phyloP scores from a whole-genome alignment of 2,888 invertebrate species.

The Xylota sylvarum region DNA sequence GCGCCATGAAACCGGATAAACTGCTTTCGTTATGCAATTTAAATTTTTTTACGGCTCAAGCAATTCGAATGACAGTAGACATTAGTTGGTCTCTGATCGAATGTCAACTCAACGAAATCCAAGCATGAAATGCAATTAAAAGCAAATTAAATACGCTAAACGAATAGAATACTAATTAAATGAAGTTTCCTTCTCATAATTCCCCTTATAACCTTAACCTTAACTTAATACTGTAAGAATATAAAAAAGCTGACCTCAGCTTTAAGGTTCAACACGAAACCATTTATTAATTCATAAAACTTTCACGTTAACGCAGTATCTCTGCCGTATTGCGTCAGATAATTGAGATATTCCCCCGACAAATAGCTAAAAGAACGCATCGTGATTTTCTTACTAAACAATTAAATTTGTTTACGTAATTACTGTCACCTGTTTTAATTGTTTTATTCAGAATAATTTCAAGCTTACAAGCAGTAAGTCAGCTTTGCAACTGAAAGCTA shows the following conservation, averaged over 20 bases:
- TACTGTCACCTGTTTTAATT: constrained; percentile 7
- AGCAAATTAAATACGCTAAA: background rate
- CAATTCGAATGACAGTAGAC: background rate
- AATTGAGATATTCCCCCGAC: background rate
- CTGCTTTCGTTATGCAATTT: background rate
- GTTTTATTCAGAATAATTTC: background rate
- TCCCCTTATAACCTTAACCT: constrained; percentile 16
- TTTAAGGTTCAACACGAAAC: constrained; percentile 18
- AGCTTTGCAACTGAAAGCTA: constrained; percentile 26
- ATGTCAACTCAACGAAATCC: background rate
- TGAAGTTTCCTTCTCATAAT: constrained; percentile 9
- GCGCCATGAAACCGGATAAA: background rate
- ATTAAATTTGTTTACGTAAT: constrained; percentile 8
- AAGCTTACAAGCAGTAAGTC: background rate
- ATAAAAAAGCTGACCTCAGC: constrained; percentile 20
- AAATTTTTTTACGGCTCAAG: background rate
- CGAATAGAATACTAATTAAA: background rate
- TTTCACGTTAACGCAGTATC: constrained; percentile 18
- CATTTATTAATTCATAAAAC: constrained; percentile 12
- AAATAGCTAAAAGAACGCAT: background rate
- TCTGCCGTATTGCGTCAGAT: constrained; percentile 14
- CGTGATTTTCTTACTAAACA: constrained; percentile 5
- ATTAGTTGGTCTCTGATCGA: background rate
- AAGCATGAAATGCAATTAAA: constrained; percentile 11
- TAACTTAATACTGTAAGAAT: constrained; percentile 23